phyloP scores from a whole-genome alignment of 2,888 invertebrate genomes.

The Microdon myrmicae region DNA sequence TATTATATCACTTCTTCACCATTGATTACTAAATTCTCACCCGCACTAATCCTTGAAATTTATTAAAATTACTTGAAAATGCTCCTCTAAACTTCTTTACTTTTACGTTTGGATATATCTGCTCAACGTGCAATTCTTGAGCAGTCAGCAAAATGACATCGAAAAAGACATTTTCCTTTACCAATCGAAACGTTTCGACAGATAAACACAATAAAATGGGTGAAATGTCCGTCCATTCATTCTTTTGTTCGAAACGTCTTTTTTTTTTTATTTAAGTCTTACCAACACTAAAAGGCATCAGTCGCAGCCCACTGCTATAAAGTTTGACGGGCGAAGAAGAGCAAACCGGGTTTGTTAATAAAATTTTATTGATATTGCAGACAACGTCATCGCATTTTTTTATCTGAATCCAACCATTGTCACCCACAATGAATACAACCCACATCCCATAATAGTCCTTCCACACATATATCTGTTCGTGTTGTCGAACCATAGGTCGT shows the following conservation, averaged over 20 bases:
- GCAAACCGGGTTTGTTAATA: slow-evolving; percentile 63
- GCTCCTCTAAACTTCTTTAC: slow-evolving; percentile 13
- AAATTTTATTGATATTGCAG: slow-evolving; percentile 66
- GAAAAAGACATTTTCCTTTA: slow-evolving; percentile 39
- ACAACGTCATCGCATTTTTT: slow-evolving; percentile 55
- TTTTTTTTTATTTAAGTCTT: slow-evolving; percentile 5
- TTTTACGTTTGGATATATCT: background rate
- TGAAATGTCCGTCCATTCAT: slow-evolving; percentile 33
- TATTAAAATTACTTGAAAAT: slow-evolving; percentile 45
- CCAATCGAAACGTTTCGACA: slow-evolving; percentile 48
- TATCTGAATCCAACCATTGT: slow-evolving; percentile 31
- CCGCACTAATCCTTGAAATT: slow-evolving; percentile 36
- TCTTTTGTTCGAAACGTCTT: slow-evolving; percentile 15
- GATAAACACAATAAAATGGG: slow-evolving; percentile 45
- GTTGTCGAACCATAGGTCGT: slow-evolving; percentile 20
- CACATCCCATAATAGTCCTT: background rate
- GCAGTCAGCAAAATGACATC: slow-evolving; percentile 29
- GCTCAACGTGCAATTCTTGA: slow-evolving; percentile 36
- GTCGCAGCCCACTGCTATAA: slow-evolving; percentile 11
- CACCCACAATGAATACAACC: slow-evolving; percentile 28
- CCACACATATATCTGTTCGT: background rate
- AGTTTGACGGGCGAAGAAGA: background rate
- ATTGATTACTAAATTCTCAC: too few species aligned
- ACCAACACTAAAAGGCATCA: slow-evolving; percentile 34
- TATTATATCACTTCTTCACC: too few species aligned